These are phyloP conservation scores for Myotis lucifugus DNA, from an alignment of 2,113 vertebrate genomes.

Conservation along the genomic window DNA sequence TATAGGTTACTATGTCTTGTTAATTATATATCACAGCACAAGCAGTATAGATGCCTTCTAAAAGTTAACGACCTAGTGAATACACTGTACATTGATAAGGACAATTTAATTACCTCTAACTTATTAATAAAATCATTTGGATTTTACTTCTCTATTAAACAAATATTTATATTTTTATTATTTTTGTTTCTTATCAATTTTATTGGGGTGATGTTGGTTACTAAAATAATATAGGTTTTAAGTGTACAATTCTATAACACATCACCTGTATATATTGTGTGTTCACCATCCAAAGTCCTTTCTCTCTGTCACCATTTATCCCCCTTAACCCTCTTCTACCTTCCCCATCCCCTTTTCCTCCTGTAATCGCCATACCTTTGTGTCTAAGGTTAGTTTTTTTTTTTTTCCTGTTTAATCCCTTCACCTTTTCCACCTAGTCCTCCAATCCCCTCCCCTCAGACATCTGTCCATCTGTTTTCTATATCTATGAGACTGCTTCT, in stretches of 20 bases:
- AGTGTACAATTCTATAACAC: neutral
- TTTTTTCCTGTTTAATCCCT: neutral
- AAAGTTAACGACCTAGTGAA: slow-evolving; percentile 80
- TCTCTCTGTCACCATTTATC: neutral
- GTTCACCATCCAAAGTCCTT: neutral
- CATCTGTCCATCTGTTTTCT: neutral
- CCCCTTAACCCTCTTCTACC: neutral
- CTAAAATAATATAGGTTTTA: neutral
- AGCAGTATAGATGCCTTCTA: slow-evolving; percentile 79
- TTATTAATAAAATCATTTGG: slow-evolving; percentile 13
- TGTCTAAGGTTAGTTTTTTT: too few species aligned
- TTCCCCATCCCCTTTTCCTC: neutral
- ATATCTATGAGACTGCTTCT: neutral
- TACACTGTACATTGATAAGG: slow-evolving; percentile 76
- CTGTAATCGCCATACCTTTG: neutral
- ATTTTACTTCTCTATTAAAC: neutral
- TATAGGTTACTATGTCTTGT: slow-evolving; percentile 76
- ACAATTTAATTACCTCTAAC: slow-evolving; percentile 61
- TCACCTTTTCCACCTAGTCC: neutral
- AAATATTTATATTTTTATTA: neutral
- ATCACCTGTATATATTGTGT: neutral
- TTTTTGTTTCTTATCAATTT: neutral
- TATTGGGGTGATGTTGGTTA: neutral
- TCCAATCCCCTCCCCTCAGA: neutral
- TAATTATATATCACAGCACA: slow-evolving; percentile 79